phyloP scores from a whole-genome alignment of 2,888 invertebrate species.

The Chrysodeixis includens region DNA sequence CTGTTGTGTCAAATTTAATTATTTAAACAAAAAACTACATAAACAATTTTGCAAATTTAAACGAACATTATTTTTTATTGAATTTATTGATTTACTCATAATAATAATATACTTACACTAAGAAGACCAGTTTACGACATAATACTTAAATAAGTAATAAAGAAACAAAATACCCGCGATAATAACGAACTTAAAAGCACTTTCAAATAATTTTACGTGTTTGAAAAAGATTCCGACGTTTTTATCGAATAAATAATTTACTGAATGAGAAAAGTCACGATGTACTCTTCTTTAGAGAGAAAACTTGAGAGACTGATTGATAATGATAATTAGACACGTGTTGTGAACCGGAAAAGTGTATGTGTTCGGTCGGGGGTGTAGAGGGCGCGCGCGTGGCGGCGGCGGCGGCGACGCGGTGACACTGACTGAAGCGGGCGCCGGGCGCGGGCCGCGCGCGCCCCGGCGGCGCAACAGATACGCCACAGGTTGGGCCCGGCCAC shows the following conservation, averaged over 20 bases:
- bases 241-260: constrained; percentile 16
- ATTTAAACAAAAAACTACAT: too few relatives aligned
- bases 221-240: constrained; percentile 23
- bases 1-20: too few relatives aligned
- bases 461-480: constrained; percentile 87
- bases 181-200: constrained; percentile 47
- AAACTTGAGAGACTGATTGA: constrained; percentile 52
- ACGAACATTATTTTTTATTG: too few relatives aligned
- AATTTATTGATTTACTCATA: too few relatives aligned
- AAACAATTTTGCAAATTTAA: too few relatives aligned
- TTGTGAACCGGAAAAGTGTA: constrained; percentile 73
- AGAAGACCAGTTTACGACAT: constrained; percentile 31
- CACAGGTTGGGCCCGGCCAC: constrained; percentile 87
- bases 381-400: constrained; percentile 52
- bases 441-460: constrained; percentile 61
- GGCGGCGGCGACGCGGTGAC: constrained; percentile 57
- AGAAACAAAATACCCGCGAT: constrained; percentile 19
- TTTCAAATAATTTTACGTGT: constrained; percentile 18
- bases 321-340: constrained; percentile 70
- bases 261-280: constrained; percentile 6
- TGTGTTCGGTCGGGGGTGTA: constrained; percentile 54
- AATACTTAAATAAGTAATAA: constrained; percentile 5
- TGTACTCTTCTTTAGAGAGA: constrained; percentile 43
- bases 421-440: constrained; percentile 64
- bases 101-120: constrained; percentile 53